phyloP scores from a whole-genome alignment of 2,113 vertebrate genomes.

The Petaurus breviceps region DNA sequence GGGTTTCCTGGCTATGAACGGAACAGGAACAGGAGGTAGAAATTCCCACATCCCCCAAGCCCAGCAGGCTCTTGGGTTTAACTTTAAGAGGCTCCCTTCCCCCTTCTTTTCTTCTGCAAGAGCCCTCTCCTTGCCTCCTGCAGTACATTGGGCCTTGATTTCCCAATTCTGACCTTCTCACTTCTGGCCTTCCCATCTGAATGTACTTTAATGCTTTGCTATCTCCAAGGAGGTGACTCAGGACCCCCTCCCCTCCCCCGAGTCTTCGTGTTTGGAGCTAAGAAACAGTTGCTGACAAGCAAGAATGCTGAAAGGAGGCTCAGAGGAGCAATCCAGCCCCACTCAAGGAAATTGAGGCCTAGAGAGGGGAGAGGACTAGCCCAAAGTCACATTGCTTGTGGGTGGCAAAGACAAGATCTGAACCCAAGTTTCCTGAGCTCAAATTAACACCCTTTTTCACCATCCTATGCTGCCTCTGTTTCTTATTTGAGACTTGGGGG shows the following conservation, averaged over 20 bases:
- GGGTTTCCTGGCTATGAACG: conserved; percentile 76
- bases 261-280: not conserved
- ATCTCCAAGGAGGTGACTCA: not conserved
- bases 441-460: not conserved
- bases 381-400: not conserved
- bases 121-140: conserved; percentile 16
- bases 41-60: conserved; percentile 43
- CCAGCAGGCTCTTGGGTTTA: conserved; percentile 24
- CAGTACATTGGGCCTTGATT: conserved; percentile 4
- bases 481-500: not conserved
- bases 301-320: not conserved
- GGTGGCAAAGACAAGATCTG: not conserved
- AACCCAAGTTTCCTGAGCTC: not conserved
- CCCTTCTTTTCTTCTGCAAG: conserved; percentile 13
- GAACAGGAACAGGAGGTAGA: conserved; percentile 54
- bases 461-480: not conserved
- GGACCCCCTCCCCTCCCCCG: not conserved
- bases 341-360: not conserved
- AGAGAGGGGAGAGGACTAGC: not conserved
- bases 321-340: not conserved
- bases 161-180: conserved; percentile 17
- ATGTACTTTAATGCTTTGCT: conserved; percentile 27
- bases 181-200: not conserved
- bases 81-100: conserved; percentile 20
- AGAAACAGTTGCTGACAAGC: not conserved